phyloP scores from a whole-genome alignment of 2,797 vertebrate genomes.

The Hoplostethus mediterraneus region DNA sequence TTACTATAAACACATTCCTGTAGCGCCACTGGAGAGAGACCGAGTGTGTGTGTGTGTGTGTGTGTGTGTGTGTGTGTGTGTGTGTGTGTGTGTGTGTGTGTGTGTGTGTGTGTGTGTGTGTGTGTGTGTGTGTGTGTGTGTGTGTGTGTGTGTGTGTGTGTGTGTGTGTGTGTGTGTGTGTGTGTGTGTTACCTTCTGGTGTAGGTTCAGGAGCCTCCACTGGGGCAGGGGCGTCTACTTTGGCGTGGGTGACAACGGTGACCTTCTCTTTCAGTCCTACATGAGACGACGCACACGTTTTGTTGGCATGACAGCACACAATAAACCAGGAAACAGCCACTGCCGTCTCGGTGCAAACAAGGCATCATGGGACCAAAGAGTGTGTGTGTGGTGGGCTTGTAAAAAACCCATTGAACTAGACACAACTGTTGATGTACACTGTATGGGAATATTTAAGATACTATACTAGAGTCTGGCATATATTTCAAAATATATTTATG shows the following conservation, averaged over 20 bases:
- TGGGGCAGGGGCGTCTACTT: conserved; percentile 45
- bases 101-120: neutral
- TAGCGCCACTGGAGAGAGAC: neutral
- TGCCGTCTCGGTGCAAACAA: neutral
- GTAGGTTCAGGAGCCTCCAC: conserved; percentile 40
- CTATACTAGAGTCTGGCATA: too few relatives aligned
- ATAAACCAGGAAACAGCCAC: neutral
- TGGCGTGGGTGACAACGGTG: conserved; percentile 44
- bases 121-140: neutral
- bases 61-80: neutral
- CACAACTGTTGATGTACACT: too few relatives aligned
- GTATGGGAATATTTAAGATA: too few relatives aligned
- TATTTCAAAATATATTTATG: too few relatives aligned
- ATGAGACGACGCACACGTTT: conserved; percentile 59
- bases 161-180: neutral
- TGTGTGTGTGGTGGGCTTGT: too few relatives aligned
- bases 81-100: neutral
- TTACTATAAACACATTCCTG: neutral
- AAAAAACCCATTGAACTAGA: neutral
- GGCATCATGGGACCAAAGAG: conserved; percentile 1
- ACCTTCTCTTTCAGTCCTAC: conserved; percentile 83
- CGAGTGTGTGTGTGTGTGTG: neutral
- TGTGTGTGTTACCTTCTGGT: conserved; percentile 72
- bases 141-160: neutral
- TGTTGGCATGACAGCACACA: conserved; percentile 42